Percentiles rank a stretch among this genome's conserved stretches.
Evolutionary conservation across 2,888 invertebrate genomes (phyloP).

Genomic region (Pachymerium ferrugineum): DNA sequence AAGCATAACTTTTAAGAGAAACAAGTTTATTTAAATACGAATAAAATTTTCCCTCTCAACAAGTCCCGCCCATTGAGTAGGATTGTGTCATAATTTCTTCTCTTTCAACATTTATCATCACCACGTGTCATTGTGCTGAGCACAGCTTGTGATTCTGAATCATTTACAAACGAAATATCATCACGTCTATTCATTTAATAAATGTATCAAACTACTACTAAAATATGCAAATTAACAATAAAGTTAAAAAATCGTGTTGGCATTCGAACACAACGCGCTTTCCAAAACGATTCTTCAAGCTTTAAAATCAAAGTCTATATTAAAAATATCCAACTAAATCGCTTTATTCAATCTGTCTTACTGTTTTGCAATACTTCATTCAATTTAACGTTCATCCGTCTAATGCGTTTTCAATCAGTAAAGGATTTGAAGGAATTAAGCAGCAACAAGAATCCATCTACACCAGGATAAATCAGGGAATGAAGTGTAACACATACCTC

Average conservation of each 20-base stretch:
- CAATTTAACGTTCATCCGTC: not conserved
- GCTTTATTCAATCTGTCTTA: not conserved
- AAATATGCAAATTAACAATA: no score
- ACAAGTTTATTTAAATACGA: constrained; percentile 25
- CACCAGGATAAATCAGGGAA: not conserved
- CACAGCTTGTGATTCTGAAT: constrained; percentile 16
- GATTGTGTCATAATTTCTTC: constrained; percentile 23
- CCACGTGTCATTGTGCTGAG: not conserved
- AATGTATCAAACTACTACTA: no score
- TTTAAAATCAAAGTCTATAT: no score
- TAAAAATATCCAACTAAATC: no score
- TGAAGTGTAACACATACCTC: not conserved
- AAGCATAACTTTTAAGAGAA: not conserved
- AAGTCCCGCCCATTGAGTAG: not conserved
- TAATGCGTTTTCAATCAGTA: constrained; percentile 1
- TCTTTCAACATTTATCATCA: constrained; percentile 6
- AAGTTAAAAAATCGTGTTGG: no score
- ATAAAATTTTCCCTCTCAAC: constrained; percentile 5
- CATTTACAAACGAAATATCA: constrained; percentile 22
- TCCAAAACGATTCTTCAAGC: no score
- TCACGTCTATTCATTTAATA: not conserved
- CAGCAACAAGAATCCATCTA: not conserved
- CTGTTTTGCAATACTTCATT: not conserved
- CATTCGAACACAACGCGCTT: no score
- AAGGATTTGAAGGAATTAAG: not conserved